A percentile compares a stretch with the other conserved stretches of the same genome.
Conservation (phyloP, 2,888 invertebrate species). For the Pachymerium ferrugineum region DNA sequence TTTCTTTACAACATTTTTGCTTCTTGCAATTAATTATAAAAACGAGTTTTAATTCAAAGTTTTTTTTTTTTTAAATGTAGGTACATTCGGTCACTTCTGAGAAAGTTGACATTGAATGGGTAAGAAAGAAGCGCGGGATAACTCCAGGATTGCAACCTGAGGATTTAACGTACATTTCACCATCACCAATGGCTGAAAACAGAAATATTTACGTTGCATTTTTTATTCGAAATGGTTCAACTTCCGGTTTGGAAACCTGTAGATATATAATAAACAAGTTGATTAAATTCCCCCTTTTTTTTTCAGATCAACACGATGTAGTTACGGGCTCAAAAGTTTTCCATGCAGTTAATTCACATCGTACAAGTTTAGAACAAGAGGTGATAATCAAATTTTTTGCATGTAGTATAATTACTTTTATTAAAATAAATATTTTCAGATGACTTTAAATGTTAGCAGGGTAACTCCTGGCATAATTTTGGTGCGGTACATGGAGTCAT, state of each 20-base stretch:
- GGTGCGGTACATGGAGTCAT: not conserved
- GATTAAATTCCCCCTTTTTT: not conserved
- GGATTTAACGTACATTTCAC: slow-evolving; percentile 6
- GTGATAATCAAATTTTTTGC: not conserved
- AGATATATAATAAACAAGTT: not conserved
- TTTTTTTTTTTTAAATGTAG: not conserved
- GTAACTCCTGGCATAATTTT: not conserved
- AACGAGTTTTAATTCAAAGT: no score
- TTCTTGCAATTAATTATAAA: no score
- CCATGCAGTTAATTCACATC: not conserved
- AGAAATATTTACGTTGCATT: not conserved
- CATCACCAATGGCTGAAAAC: slow-evolving; percentile 11
- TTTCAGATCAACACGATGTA: not conserved
- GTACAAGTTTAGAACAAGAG: not conserved
- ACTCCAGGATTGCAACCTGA: not conserved
- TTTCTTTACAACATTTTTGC: no score
- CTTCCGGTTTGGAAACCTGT: no score
- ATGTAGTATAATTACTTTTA: not conserved
- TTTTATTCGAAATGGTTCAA: not conserved
- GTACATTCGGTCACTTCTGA: not conserved
- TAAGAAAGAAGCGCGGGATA: not conserved
- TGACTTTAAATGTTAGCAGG: not conserved
- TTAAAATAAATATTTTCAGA: not conserved
- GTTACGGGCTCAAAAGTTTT: not conserved
- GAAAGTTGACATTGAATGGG: not conserved